phyloP scores from a whole-genome alignment of 2,888 invertebrate genomes.

The Drepanosiphum platanoidis region DNA sequence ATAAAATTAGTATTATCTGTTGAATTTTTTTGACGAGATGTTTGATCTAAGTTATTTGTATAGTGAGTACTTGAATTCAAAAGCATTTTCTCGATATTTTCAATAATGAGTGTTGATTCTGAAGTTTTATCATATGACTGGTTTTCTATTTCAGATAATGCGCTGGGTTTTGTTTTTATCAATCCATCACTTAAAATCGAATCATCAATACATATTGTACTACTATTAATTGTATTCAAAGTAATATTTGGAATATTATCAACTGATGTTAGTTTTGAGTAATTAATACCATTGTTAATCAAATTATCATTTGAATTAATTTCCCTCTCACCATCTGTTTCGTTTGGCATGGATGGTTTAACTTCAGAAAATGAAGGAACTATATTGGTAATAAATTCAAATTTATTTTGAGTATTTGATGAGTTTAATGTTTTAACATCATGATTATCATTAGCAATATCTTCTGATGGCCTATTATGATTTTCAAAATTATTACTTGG shows the following conservation, averaged over 20 bases:
- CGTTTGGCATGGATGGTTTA: not conserved
- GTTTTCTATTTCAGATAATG: not conserved
- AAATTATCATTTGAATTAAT: not conserved
- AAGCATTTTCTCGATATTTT: not conserved
- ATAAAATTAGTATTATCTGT: not conserved
- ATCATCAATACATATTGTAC: not conserved
- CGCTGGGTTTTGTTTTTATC: not conserved
- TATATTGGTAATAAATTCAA: not conserved
- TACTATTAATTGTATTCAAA: not conserved
- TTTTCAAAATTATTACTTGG: too few relatives aligned
- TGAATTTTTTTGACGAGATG: not conserved
- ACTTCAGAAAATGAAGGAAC: not conserved
- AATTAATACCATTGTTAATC: not conserved
- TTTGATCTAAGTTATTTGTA: not conserved
- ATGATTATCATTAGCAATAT: not conserved
- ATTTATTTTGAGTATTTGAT: not conserved
- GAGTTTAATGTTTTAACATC: not conserved
- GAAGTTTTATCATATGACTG: not conserved
- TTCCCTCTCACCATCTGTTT: not conserved
- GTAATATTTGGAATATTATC: not conserved
- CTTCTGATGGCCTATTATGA: not conserved
- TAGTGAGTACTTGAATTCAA: not conserved
- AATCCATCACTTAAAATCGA: not conserved
- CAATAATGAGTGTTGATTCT: not conserved
- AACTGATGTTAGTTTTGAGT: not conserved